Evolutionary conservation across 37 sponge, comb jelly and placozoan species (phyloP), one percentile per base, ranked within the genome.

Genomic region (Agelas oroides): DNA sequence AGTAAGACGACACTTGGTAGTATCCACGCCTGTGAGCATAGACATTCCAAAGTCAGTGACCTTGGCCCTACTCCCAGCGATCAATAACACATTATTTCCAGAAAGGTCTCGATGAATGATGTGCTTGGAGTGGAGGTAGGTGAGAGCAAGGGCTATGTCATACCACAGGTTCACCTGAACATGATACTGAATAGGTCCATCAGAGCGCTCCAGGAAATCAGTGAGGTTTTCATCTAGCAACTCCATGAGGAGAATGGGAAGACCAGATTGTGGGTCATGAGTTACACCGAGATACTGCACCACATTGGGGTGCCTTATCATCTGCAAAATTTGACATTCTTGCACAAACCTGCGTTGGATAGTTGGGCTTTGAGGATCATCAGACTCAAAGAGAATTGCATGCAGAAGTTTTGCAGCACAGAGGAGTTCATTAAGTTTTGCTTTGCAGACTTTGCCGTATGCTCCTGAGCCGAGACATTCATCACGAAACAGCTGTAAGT

Each of bases 21-120:
- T 20, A 0, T 69, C 46, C 3, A 19, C 17, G 0, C 31, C 77
- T 21, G 33, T 19, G 20, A 76, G 59, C 63, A 58, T 76, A 1
- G 38, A 32, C 77, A 79, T 40, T 18, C 80, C 80, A 79, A 79
- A 79, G 66, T 79, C 80, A 40, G 80, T 65, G 19, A 79, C 67
- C 32, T 79, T 79, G 1, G 80, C 80, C 31, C 16, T 79, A 17
- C 30, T 39, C 6, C 31, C 67, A 24, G 25, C 52, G 27, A 28
- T 40, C 30, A 79, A 66, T n/a, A 79, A 66, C 12, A 79, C 52
- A 28, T 79, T 79, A 66, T 79, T 79, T 27, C 55, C 38, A 40
- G 80, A 79, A 40, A 79, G 67, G 80, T 79, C 67, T 1, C 67
- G 67, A 30, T 79, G 80, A 52, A 64, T 35, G 67, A 65, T 65